Base-by-base conservation (phyloP, 2,888 invertebrate species). In the Cataglyphis livida region DNA sequence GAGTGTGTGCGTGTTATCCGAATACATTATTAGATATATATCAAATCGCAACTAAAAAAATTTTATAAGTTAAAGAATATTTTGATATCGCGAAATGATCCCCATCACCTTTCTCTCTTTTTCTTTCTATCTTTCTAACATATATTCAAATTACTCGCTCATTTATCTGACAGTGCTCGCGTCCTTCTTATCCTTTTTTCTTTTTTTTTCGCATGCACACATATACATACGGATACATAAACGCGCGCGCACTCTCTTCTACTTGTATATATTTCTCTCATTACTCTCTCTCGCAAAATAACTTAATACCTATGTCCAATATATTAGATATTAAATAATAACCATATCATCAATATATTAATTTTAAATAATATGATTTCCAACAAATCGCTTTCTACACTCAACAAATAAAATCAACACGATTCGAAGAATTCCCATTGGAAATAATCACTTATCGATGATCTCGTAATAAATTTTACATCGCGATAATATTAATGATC, bases 331-430 rank as follows among this genome's bases (percentile, higher is more conserved):
- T 93, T 93, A 93, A 93, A 94, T 93, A 93, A 93, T 91, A 88
- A 91, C 88, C 88, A 88, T 91, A 91, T 92, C 85, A 92, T 92
- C 89, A 94, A 94, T 94, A 94, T 94, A 94, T 94, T 94, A 94
- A 94, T 93, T 93, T 94, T 92, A 93, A 94, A 94, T 94, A 94
- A 94, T 92, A 93, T 93, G 91, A 93, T 92, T 93, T 94, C 92
- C 93, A 94, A 94, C 93, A 93, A 93, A 93, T 93, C 92, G 92
- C 91, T 92, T 91, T 87, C 90, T 44, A 59, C 90, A 90, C 89
- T 87, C 90, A 91, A 89, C 91, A 91, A 89, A 92, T 91, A 91
- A 92, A 92, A 91, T 91, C 89, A 91, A 91, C 90, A 90, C 88
- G 83, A 83, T 87, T 86, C 85, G 85, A 54, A 18, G 21, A 64